Evolutionary conservation across 2,797 vertebrate species (phyloP).

Genomic region (Ptychobarbus kaznakovi): DNA sequence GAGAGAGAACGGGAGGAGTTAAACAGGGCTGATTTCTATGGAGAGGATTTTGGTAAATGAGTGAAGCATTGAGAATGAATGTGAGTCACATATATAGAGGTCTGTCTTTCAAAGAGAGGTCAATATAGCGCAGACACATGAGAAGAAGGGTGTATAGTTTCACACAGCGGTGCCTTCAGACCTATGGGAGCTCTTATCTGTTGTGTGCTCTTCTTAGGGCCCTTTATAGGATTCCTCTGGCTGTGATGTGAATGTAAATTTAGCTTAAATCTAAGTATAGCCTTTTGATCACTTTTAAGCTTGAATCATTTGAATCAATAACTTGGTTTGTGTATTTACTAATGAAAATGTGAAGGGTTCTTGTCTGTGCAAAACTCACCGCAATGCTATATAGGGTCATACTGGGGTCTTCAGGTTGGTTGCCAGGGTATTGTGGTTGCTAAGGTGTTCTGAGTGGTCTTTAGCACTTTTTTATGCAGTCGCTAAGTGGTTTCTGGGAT

Average conservation of each 20-base stretch:
- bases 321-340: neutral
- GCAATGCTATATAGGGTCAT: neutral
- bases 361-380: neutral
- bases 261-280: slow-evolving; percentile 31
- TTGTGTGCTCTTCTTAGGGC: slow-evolving; percentile 26
- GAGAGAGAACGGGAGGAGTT: slow-evolving; percentile 17
- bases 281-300: neutral
- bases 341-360: neutral
- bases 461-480: slow-evolving; percentile 12
- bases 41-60: slow-evolving; percentile 9
- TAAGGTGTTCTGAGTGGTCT: slow-evolving; percentile 11
- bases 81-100: neutral
- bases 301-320: slow-evolving; percentile 2
- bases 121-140: neutral
- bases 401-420: slow-evolving; percentile 8
- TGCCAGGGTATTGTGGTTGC: slow-evolving; percentile 23
- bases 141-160: slow-evolving; percentile 20
- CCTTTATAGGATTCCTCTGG: slow-evolving; percentile 25
- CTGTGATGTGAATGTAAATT: slow-evolving; percentile 51
- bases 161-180: neutral
- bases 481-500: neutral
- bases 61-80: neutral
- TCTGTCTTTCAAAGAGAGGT: slow-evolving; percentile 13
- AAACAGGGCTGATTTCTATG: neutral
- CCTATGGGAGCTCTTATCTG: slow-evolving; percentile 11